Percentiles rank a stretch among this genome's conserved stretches.
phyloP scores from a whole-genome alignment of 1,140 invertebrate species.

The Oscheius sp. region DNA sequence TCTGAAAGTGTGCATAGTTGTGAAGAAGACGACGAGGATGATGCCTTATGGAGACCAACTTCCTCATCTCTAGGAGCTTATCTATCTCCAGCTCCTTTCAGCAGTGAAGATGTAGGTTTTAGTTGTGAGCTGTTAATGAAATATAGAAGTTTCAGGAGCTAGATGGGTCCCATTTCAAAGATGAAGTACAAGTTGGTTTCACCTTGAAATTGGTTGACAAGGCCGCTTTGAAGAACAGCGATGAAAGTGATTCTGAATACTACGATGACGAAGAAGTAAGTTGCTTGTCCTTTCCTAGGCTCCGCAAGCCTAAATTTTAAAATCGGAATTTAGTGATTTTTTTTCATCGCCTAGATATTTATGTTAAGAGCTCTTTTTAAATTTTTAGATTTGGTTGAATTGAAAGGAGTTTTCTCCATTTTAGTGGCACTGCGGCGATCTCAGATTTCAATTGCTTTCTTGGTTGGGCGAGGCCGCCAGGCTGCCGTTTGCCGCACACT shows the following conservation, averaged over 20 bases:
- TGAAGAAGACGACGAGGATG: constrained; percentile 39
- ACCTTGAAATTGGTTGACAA: constrained; percentile 51
- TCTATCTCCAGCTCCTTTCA: constrained; percentile 8
- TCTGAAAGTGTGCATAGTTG: constrained; percentile 36
- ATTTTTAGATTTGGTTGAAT: no score
- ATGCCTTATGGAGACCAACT: constrained; percentile 3
- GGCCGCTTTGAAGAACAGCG: constrained; percentile 49
- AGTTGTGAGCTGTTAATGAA: neutral
- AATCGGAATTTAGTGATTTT: neutral
- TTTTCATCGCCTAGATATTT: no score
- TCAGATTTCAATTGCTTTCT: no score
- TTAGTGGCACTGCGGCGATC: no score
- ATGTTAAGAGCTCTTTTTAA: neutral
- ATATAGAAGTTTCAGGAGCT: constrained; percentile 27
- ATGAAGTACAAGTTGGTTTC: constrained; percentile 49
- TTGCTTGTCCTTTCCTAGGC: no score
- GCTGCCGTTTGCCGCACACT: no score
- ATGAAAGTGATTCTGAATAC: constrained; percentile 46
- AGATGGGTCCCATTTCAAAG: constrained; percentile 28
- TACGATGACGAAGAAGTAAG: constrained; percentile 43
- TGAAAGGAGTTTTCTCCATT: no score
- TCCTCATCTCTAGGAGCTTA: constrained; percentile 40
- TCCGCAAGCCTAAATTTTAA: no score
- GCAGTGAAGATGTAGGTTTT: constrained; percentile 30
- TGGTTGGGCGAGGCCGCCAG: no score